Conservation (phyloP, 2,113 vertebrate species). For the Centrocercus urophasianus region DNA sequence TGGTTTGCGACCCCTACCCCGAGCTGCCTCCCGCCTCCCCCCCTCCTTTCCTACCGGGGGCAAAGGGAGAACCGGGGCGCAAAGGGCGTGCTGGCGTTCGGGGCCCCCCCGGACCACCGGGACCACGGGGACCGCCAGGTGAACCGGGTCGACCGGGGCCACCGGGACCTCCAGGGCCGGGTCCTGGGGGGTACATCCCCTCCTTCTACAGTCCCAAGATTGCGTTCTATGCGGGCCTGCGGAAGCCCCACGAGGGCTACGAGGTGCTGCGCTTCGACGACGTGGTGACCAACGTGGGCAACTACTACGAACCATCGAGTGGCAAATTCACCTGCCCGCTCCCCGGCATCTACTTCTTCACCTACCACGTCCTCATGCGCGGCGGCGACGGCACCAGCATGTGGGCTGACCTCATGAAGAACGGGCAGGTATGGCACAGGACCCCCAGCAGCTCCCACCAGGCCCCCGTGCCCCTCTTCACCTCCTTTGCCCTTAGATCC, state of each 20-base stretch:
- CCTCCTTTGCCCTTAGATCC: not conserved
- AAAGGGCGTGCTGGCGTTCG: conserved; percentile 87
- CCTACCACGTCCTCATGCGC: conserved; percentile 97
- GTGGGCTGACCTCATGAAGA: conserved; percentile 97
- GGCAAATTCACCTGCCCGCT: conserved; percentile 97
- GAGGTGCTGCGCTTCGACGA: conserved; percentile 96
- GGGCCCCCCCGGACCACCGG: conserved; percentile 87
- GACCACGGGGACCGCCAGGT: conserved; percentile 87
- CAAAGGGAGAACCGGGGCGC: conserved; percentile 85
- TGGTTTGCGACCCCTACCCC: conserved; percentile 57
- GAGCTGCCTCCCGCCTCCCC: conserved; percentile 83
- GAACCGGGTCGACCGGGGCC: conserved; percentile 92
- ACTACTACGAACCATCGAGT: conserved; percentile 95
- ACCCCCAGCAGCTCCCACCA: rapidly evolving
- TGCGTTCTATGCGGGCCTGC: conserved; percentile 94
- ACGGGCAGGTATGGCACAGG: conserved; percentile 85
- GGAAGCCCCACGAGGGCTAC: conserved; percentile 92
- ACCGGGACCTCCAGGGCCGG: conserved; percentile 88
- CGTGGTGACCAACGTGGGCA: conserved; percentile 96
- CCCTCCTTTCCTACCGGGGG: conserved; percentile 72
- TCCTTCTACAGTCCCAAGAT: conserved; percentile 93
- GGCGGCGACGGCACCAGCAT: conserved; percentile 96
- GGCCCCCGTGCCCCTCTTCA: not conserved
- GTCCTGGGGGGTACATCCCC: conserved; percentile 88
- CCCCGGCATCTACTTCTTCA: conserved; percentile 96